Conservation (phyloP, 35 echinoderm and acorn worm species). For the Lytechinus variegatus region DNA sequence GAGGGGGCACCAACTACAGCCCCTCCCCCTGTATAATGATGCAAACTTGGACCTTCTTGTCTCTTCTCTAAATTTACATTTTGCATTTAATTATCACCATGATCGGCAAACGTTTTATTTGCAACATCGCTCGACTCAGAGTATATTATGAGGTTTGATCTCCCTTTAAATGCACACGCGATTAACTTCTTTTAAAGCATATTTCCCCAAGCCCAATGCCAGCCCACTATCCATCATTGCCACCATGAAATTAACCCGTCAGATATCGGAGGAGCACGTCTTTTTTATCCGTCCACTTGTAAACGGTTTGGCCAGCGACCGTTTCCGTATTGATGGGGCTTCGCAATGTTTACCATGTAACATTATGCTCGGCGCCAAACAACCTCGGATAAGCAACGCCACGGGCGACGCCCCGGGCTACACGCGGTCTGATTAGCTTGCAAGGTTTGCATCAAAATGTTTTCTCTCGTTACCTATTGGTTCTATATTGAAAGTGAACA, state of each 20-base stretch:
- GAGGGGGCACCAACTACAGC: too few relatives aligned
- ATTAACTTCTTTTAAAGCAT: conserved; percentile 14
- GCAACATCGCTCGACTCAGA: too few relatives aligned
- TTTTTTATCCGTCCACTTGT: background rate
- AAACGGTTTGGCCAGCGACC: conserved; percentile 7
- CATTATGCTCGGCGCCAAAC: conserved; percentile 8
- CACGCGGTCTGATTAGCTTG: background rate
- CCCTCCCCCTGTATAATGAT: too few relatives aligned
- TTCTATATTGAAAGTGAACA: background rate
- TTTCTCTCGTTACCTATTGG: background rate
- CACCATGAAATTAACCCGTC: background rate
- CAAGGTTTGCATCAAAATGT: conserved; percentile 4
- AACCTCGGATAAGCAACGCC: background rate
- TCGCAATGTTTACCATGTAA: conserved; percentile 11
- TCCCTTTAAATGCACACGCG: conserved; percentile 9
- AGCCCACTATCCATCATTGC: background rate
- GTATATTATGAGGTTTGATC: background rate
- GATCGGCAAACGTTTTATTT: too few relatives aligned
- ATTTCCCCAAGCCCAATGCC: conserved; percentile 2
- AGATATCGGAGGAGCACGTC: background rate
- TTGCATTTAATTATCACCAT: too few relatives aligned
- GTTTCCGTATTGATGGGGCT: background rate
- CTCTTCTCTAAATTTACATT: too few relatives aligned
- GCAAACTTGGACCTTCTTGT: too few relatives aligned
- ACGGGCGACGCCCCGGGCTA: background rate